phyloP scores from a whole-genome alignment of 1,140 invertebrate species.

The Drosophila tani region DNA sequence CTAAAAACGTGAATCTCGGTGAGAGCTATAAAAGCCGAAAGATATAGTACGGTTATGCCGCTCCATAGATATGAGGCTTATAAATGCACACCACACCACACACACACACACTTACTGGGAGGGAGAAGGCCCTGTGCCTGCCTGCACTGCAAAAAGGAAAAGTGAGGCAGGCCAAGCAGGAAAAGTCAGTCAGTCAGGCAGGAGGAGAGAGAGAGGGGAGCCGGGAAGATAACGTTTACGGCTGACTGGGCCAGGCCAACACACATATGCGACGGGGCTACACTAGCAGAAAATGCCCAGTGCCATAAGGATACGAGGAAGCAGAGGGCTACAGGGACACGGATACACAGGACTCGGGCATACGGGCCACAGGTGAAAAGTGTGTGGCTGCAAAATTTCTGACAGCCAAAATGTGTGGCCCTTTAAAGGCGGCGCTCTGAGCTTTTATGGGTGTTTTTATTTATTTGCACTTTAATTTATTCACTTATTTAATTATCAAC shows the following conservation, averaged over 20 bases:
- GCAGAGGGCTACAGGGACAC: neutral
- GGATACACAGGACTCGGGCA: neutral
- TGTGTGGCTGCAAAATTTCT: neutral
- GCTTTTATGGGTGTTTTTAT: neutral
- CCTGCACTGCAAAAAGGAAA: slow-evolving; percentile 14
- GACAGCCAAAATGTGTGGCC: slow-evolving; percentile 4
- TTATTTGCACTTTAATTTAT: slow-evolving; percentile 5
- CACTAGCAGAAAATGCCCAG: slow-evolving; percentile 29
- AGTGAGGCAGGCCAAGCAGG: slow-evolving; percentile 9
- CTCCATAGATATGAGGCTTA: slow-evolving; percentile 36
- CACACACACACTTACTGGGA: neutral
- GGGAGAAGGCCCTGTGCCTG: neutral
- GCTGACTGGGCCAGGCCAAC: slow-evolving; percentile 58
- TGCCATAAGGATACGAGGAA: neutral
- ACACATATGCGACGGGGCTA: slow-evolving; percentile 19
- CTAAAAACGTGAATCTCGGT: slow-evolving; percentile 73
- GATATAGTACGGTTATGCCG: slow-evolving; percentile 49
- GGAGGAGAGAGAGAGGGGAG: too few species aligned
- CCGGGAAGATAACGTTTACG: slow-evolving; percentile 71
- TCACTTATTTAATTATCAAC: slow-evolving; percentile 11
- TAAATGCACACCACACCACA: slow-evolving; percentile 3
- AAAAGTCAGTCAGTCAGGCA: slow-evolving; percentile 24
- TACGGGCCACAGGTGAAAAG: neutral
- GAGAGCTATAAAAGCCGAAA: slow-evolving; percentile 66
- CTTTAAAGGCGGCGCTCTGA: neutral